These are phyloP conservation scores for Steinernema hermaphroditum DNA, from an alignment of 2,888 invertebrate genomes.

Conservation along the genomic window DNA sequence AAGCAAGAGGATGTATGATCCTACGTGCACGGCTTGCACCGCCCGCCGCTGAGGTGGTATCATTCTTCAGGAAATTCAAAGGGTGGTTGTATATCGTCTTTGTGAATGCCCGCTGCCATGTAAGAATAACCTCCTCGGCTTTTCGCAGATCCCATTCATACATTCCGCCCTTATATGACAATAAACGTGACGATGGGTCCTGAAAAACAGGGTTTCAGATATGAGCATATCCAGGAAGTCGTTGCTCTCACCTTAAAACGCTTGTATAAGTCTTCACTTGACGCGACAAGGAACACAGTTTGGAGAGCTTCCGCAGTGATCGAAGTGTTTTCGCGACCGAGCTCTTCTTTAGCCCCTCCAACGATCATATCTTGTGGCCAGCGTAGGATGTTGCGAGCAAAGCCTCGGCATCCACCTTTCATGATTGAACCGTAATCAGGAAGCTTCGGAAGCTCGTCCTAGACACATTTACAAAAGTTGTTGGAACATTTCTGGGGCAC, in stretches of 20 bases:
- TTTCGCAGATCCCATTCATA: constrained; percentile 91
- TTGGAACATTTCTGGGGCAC: too few relatives aligned
- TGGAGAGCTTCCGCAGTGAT: constrained; percentile 70
- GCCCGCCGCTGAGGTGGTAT: constrained; percentile 62
- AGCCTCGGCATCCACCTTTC: constrained; percentile 93
- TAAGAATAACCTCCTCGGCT: constrained; percentile 76
- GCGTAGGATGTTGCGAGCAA: constrained; percentile 95
- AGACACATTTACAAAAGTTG: not conserved
- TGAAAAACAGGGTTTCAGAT: not conserved
- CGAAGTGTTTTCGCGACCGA: constrained; percentile 14
- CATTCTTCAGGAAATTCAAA: constrained; percentile 71
- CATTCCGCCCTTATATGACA: too few relatives aligned
- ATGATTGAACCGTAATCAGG: constrained; percentile 82
- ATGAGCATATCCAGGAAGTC: not conserved
- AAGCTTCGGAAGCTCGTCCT: constrained; percentile 34
- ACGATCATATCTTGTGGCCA: constrained; percentile 93
- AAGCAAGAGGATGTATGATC: constrained; percentile 71
- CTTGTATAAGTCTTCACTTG: constrained; percentile 60
- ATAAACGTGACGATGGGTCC: not conserved
- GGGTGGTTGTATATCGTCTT: constrained; percentile 67
- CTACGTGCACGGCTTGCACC: constrained; percentile 31
- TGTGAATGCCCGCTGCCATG: constrained; percentile 84
- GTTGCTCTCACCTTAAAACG: constrained; percentile 48
- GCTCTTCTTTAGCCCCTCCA: constrained; percentile 79
- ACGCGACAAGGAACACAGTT: constrained; percentile 80